Evolutionary conservation across 2,797 vertebrate species (phyloP).

Genomic region (Sphenopsis melanotis): DNA sequence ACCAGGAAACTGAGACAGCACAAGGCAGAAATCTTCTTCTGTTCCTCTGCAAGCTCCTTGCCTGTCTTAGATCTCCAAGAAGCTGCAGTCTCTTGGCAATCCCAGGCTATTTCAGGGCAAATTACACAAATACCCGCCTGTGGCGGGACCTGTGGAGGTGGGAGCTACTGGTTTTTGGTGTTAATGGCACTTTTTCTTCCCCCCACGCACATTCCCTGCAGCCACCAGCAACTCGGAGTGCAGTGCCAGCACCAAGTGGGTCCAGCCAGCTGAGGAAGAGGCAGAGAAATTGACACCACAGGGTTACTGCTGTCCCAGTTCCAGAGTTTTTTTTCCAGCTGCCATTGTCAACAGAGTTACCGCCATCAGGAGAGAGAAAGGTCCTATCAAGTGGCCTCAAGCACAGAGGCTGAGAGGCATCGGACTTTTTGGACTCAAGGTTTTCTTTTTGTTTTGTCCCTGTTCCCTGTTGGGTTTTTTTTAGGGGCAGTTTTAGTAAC

Average conservation of each 20-base stretch:
- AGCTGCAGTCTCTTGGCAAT: neutral
- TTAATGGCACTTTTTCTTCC: accelerated
- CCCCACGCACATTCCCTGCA: neutral
- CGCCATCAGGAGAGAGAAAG: accelerated
- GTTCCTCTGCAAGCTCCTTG: neutral
- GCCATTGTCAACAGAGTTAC: accelerated
- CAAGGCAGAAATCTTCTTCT: neutral
- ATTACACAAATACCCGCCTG: too few relatives aligned
- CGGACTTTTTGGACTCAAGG: too few relatives aligned
- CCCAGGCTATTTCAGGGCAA: neutral
- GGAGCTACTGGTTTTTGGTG: neutral
- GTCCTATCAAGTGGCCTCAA: neutral
- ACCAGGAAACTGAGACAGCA: neutral
- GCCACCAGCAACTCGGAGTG: accelerated
- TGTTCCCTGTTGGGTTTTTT: too few relatives aligned
- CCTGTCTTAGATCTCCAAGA: neutral
- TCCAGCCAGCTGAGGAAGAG: neutral
- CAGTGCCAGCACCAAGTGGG: accelerated
- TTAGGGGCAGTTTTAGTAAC: neutral
- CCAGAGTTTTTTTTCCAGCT: neutral
- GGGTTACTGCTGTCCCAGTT: too few relatives aligned
- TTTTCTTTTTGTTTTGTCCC: neutral
- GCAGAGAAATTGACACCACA: neutral
- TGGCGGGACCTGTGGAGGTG: accelerated
- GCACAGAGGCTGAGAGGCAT: neutral